These are phyloP conservation scores for Podabrus alpinus DNA, from an alignment of 2,888 invertebrate species.

Conservation along the genomic window DNA sequence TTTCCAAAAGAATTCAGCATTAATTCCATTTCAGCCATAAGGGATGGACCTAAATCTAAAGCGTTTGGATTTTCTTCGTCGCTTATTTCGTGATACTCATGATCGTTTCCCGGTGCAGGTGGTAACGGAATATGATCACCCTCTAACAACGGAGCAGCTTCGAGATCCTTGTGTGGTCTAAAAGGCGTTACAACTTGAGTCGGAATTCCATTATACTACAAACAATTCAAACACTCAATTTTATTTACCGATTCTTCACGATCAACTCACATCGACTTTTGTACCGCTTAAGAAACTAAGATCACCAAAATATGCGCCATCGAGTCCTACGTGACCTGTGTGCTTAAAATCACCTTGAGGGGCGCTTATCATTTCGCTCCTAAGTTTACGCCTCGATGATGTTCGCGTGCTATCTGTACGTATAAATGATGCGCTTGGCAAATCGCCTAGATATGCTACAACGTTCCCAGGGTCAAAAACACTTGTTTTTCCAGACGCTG, in stretches of 20 bases:
- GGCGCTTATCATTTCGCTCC: constrained; percentile 92
- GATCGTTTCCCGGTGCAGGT: constrained; percentile 59
- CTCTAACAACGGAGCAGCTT: constrained; percentile 67
- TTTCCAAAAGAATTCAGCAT: constrained; percentile 73
- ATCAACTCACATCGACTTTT: constrained; percentile 49
- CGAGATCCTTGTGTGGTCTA: constrained; percentile 83
- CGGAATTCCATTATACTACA: constrained; percentile 76
- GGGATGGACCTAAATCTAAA: constrained; percentile 83
- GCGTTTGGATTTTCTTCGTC: constrained; percentile 70
- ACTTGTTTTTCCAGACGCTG: constrained; percentile 89
- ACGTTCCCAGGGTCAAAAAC: constrained; percentile 88
- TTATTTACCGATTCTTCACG: not conserved
- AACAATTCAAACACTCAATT: constrained; percentile 9
- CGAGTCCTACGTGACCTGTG: constrained; percentile 92
- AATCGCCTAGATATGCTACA: constrained; percentile 82
- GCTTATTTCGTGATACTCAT: constrained; percentile 83
- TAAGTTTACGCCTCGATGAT: constrained; percentile 65
- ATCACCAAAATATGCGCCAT: constrained; percentile 97
- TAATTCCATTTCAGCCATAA: constrained; percentile 88
- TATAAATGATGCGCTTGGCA: constrained; percentile 62
- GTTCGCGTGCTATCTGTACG: constrained; percentile 68
- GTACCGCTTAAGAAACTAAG: constrained; percentile 74
- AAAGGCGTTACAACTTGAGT: constrained; percentile 88
- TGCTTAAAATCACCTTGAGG: constrained; percentile 97
- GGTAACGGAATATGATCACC: constrained; percentile 49